Base-by-base conservation (phyloP, 2,113 vertebrate species). In the Elephantulus edwardii region DNA sequence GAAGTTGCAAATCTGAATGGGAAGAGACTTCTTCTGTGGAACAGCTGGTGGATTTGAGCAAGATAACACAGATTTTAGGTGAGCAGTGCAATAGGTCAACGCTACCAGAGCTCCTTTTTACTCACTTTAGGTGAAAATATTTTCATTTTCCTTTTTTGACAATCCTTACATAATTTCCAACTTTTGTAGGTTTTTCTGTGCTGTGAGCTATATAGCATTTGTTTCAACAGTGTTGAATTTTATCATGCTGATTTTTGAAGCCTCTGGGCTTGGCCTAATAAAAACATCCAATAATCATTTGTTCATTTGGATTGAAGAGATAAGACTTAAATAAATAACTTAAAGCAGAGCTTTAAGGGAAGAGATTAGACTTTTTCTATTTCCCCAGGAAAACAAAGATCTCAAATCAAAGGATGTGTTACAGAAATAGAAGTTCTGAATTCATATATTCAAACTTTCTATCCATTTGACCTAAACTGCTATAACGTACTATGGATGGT, bases 311-410 rank as follows among this genome's bases (percentile, higher is more conserved):
- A 71, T 19, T 24, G 22, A 60, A 75, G 75, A 74, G 54, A 50
- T 17, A 40, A 74, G 10, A 5, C 54, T 74, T 58, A 40, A 62
- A 83, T 64, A 74, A 83, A 10, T 50, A 44, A 10, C 50, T 22
- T 22, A 44, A 76, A 16, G 17, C 24, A 66, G 52, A 84, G 7
- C 33, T 60, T 11, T 44, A 68, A 76, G 42, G n/a, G 30, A 64
- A n/a, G 66, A 9, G 19, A 3, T 9, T 62, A 70, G 50, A 40
- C 10, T 40, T 66, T 64, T 89, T 82, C 44, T 48, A 35, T 60
- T 91, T 88, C 22, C 68, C 62, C 26, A 16, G 71, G 33, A 82
- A 76, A 62, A 48, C 42, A 48, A 33, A 90, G 91, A 86, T 35
- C 50, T 38, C 52, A 60, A 88, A 54, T 26, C 8, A 44, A 64